Evolutionary conservation across 2,797 vertebrate species (phyloP).

Genomic region (Ispidina lecontei): DNA sequence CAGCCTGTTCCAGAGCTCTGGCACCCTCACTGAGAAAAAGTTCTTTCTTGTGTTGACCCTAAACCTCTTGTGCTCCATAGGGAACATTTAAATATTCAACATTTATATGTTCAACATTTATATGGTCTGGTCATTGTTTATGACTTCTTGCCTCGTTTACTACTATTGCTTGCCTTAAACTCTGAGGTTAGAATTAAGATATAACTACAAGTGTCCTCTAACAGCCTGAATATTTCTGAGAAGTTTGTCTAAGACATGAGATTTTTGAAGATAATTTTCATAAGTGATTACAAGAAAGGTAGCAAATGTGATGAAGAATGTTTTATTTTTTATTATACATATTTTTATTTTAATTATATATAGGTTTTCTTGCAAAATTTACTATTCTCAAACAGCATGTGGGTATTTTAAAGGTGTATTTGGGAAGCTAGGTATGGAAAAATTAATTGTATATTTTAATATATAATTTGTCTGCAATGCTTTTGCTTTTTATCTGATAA

Average conservation of each 20-base stretch:
- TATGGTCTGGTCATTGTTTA: neutral
- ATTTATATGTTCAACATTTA: neutral
- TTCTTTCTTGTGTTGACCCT: too few relatives aligned
- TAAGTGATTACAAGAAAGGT: neutral
- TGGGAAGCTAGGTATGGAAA: neutral
- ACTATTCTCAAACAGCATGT: neutral
- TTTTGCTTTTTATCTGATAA: neutral
- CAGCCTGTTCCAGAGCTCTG: too few relatives aligned
- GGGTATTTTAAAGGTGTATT: neutral
- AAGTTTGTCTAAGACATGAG: neutral
- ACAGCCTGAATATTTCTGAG: neutral
- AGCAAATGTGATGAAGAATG: neutral
- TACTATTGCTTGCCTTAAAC: too few relatives aligned
- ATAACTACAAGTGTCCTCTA: neutral
- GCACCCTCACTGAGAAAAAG: too few relatives aligned
- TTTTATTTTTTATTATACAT: neutral
- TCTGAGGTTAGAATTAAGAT: neutral
- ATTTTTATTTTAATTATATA: neutral
- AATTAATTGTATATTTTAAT: neutral
- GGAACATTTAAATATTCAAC: too few relatives aligned
- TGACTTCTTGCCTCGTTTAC: neutral
- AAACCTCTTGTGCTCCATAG: too few relatives aligned
- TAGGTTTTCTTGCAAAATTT: neutral
- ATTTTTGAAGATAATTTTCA: neutral
- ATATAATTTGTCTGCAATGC: neutral